A percentile compares a stretch with the other conserved stretches of the same genome.
phyloP scores from a whole-genome alignment of 1,140 invertebrate species.

The Acromyrmex heyeri region DNA sequence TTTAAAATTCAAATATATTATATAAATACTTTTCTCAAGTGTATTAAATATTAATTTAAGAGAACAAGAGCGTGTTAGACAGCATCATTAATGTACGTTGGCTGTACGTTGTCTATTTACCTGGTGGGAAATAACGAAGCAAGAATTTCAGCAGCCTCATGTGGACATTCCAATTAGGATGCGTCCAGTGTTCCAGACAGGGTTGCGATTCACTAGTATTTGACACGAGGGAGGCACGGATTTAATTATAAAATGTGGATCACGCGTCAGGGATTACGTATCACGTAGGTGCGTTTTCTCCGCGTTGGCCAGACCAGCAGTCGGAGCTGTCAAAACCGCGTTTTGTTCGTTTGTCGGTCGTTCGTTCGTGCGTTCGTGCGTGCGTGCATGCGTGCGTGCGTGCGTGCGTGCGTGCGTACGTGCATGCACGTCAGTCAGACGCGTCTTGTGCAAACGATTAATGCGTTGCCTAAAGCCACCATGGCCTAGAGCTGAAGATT shows the following conservation, averaged over 20 bases:
- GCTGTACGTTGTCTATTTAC: conserved; percentile 70
- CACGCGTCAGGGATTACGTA: conserved; percentile 30
- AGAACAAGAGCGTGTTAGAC: not conserved
- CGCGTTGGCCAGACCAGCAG: not conserved
- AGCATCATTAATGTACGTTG: not conserved
- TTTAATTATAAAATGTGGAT: conserved; percentile 73
- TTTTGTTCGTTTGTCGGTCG: not conserved
- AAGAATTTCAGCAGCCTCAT: conserved; percentile 90
- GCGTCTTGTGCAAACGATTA: conserved; percentile 32
- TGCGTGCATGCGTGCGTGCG: not conserved
- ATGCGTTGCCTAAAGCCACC: not conserved
- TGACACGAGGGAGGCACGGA: conserved; percentile 7
- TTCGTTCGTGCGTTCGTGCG: not conserved
- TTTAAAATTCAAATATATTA: not conserved
- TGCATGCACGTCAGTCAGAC: not conserved
- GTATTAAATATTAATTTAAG: conserved; percentile 15
- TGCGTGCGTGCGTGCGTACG: not conserved
- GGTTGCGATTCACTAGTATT: conserved; percentile 5
- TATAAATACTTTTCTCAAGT: not conserved
- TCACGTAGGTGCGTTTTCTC: conserved; percentile 43
- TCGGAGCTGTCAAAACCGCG: conserved; percentile 29
- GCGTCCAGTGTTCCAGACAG: conserved; percentile 54
- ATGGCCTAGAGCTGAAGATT: not conserved
- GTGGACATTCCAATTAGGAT: conserved; percentile 68
- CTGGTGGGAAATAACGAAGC: conserved; percentile 90